Evolutionary conservation across 1,140 invertebrate genomes (phyloP).

Genomic region (Metopolophium dirhodum): DNA sequence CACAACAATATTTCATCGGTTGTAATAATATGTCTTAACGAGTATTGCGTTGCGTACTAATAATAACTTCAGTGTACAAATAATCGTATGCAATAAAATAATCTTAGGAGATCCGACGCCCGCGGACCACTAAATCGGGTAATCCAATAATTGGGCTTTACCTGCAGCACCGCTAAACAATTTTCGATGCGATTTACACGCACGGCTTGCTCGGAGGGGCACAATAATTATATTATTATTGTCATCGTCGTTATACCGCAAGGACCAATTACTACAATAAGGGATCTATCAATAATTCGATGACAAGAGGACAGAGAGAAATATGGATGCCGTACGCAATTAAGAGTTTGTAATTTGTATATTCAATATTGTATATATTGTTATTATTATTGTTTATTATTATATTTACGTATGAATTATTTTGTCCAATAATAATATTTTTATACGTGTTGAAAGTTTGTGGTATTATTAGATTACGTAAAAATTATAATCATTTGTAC

Average conservation of each 20-base stretch:
- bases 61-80: background rate
- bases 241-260: background rate
- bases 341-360: background rate
- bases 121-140: background rate
- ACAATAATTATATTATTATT: background rate
- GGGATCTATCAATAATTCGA: background rate
- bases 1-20: background rate
- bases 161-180: background rate
- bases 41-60: background rate
- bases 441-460: background rate
- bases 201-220: background rate
- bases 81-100: background rate
- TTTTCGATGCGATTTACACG: background rate
- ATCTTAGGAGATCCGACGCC: background rate
- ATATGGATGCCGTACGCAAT: background rate
- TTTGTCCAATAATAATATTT: background rate
- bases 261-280: background rate
- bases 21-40: no score
- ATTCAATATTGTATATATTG: background rate
- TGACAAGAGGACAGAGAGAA: background rate
- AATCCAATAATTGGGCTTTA: background rate
- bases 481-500: background rate
- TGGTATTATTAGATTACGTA: background rate
- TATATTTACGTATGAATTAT: background rate
- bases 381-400: no score